phyloP scores from a whole-genome alignment of 2,888 invertebrate species.

The Heteropelma amictum region DNA sequence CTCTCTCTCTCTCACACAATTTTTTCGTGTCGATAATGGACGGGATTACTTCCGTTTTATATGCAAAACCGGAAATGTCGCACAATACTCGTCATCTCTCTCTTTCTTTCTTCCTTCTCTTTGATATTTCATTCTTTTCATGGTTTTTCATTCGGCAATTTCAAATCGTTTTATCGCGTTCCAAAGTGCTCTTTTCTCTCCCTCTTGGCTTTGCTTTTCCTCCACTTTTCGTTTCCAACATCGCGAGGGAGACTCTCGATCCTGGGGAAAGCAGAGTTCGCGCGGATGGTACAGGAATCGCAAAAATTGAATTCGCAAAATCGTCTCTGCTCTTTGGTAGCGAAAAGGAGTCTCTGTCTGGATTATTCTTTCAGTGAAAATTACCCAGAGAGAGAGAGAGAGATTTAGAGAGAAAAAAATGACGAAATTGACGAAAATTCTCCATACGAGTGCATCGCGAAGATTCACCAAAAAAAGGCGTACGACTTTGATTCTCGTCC shows the following conservation, averaged over 20 bases:
- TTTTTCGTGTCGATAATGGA: neutral
- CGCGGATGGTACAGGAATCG: neutral
- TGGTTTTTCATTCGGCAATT: neutral
- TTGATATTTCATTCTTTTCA: neutral
- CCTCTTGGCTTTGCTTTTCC: neutral
- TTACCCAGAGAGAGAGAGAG: too few species aligned
- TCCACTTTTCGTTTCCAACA: neutral
- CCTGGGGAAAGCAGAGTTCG: neutral
- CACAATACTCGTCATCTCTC: neutral
- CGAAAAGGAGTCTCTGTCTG: too few species aligned
- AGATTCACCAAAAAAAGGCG: too few species aligned
- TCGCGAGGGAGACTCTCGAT: neutral
- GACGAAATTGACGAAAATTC: too few species aligned
- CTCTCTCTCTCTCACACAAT: neutral
- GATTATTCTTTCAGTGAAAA: too few species aligned
- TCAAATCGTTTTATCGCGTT: neutral
- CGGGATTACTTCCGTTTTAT: neutral
- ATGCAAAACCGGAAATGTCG: neutral
- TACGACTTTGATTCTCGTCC: too few species aligned
- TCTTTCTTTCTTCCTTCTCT: neutral
- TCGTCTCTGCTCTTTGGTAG: neutral
- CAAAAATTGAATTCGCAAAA: neutral
- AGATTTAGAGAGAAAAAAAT: too few species aligned
- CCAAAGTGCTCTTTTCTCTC: neutral
- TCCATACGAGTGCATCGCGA: too few species aligned